A percentile compares a stretch with the other conserved stretches of the same genome.
Conservation (phyloP, 2,113 vertebrate genomes). For the Lucifuga dentata region DNA sequence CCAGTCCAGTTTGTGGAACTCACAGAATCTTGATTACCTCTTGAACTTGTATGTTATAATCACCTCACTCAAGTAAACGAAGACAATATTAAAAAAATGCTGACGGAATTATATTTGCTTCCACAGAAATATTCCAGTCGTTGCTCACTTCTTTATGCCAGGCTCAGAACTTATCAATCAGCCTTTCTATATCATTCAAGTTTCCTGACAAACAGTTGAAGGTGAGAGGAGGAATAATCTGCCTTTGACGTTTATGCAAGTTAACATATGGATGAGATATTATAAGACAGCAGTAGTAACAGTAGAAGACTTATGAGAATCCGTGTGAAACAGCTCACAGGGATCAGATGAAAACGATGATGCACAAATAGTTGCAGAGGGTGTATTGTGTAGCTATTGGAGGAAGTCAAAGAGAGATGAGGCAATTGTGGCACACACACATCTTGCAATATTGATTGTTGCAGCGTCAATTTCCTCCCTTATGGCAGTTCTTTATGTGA, state of each 20-base stretch:
- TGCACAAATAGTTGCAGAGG: conserved; percentile 56
- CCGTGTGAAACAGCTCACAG: conserved; percentile 34
- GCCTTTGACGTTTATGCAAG: conserved; percentile 37
- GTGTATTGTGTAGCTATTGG: conserved; percentile 74
- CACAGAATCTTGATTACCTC: too few relatives aligned
- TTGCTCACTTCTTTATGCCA: too few relatives aligned
- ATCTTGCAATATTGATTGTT: conserved; percentile 21
- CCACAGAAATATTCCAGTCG: too few relatives aligned
- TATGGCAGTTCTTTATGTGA: conserved; percentile 4
- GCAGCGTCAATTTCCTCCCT: conserved; percentile 19
- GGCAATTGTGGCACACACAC: conserved; percentile 44
- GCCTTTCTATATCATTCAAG: not conserved
- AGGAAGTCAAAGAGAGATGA: conserved; percentile 52
- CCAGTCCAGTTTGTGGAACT: too few relatives aligned
- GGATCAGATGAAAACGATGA: conserved; percentile 49
- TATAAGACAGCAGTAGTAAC: conserved; percentile 6
- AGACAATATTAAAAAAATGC: too few relatives aligned
- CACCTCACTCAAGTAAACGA: too few relatives aligned
- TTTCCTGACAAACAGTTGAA: conserved; percentile 3
- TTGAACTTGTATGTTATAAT: too few relatives aligned
- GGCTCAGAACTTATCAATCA: too few relatives aligned
- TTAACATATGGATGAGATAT: conserved; percentile 9
- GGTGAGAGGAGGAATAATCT: not conserved
- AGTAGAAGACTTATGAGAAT: conserved; percentile 4
- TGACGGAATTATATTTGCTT: too few relatives aligned